These are phyloP conservation scores for Bos indicus DNA, from an alignment of 2,113 vertebrate genomes.

Conservation along the genomic window DNA sequence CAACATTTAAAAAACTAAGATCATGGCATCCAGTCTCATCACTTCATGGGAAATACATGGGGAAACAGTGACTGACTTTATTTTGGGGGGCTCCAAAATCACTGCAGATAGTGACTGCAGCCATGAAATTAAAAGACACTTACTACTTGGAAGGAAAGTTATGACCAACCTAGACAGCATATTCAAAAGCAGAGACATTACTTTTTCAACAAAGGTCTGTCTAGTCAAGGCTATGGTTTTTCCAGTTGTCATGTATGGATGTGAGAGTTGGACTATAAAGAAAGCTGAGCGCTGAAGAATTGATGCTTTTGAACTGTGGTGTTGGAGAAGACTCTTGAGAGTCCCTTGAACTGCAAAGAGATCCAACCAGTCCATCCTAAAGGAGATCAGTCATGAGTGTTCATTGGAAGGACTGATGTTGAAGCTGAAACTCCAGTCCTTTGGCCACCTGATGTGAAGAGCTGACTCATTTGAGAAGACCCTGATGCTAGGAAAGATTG, in stretches of 20 bases:
- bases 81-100: accelerated
- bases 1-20: not conserved
- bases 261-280: not conserved
- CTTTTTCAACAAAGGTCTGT: not conserved
- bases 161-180: not conserved
- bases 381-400: not conserved
- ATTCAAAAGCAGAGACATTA: not conserved
- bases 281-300: not conserved
- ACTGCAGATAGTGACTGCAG: not conserved
- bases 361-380: not conserved
- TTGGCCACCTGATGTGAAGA: not conserved
- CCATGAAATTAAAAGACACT: not conserved
- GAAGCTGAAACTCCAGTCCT: not conserved
- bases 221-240: not conserved
- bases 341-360: not conserved
- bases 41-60: not conserved
- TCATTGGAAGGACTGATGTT: not conserved
- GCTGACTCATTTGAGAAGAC: not conserved
- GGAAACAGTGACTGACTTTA: not conserved
- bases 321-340: not conserved
- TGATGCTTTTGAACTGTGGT: not conserved
- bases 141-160: not conserved
- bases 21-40: not conserved
- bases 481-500: not conserved
- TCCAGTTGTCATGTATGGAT: not conserved